phyloP scores from a whole-genome alignment of 2,113 vertebrate genomes.

The Candoia aspera region DNA sequence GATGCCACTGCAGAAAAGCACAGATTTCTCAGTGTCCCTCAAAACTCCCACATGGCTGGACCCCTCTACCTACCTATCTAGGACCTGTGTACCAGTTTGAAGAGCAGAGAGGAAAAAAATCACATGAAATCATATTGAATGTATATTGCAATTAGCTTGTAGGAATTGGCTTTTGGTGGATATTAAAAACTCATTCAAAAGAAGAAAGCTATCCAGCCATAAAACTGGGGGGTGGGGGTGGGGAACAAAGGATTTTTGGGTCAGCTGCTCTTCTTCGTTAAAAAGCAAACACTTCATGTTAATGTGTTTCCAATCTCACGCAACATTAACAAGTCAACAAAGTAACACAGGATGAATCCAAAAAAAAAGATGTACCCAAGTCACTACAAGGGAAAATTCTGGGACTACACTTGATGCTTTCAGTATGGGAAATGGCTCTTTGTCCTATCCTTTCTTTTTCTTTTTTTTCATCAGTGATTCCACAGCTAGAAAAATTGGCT shows the following conservation, averaged over 20 bases:
- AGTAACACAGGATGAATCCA: background rate
- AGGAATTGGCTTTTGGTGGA: background rate
- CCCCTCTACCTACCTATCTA: no score
- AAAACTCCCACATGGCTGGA: no score
- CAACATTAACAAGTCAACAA: slow-evolving; percentile 22
- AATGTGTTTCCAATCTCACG: background rate
- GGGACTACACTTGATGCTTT: background rate
- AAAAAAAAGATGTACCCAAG: background rate
- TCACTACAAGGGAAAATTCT: slow-evolving; percentile 11
- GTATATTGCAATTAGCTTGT: background rate
- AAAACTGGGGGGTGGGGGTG: background rate
- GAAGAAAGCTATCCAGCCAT: background rate
- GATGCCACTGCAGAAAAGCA: no score
- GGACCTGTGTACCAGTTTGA: no score
- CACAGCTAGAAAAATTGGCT: background rate
- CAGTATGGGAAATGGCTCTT: slow-evolving; percentile 12
- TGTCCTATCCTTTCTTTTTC: slow-evolving; percentile 3
- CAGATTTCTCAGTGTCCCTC: no score
- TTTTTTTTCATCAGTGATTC: background rate
- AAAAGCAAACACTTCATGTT: background rate
- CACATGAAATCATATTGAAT: background rate
- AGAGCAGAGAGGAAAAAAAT: background rate
- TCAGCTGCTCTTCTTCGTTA: background rate
- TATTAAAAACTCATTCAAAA: background rate
- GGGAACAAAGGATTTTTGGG: background rate